These are phyloP conservation scores for Sebastes melanostomus DNA, from an alignment of 2,797 vertebrate species.

Conservation along the genomic window DNA sequence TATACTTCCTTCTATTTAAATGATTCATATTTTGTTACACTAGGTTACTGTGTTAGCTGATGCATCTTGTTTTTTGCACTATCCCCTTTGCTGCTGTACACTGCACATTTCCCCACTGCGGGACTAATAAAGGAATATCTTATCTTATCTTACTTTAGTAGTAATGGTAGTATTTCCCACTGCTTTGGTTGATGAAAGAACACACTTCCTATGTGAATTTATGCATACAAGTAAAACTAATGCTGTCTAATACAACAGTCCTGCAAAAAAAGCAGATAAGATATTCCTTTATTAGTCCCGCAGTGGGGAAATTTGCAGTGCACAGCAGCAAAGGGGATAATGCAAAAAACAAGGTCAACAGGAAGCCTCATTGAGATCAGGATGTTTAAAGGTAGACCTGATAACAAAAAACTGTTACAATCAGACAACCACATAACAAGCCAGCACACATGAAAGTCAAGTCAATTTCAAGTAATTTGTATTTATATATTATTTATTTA, in stretches of 20 bases:
- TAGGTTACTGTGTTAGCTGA: no score
- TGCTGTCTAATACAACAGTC: background rate
- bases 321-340: no score
- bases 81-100: no score
- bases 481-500: background rate
- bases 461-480: background rate
- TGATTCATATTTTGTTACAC: no score
- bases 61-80: no score
- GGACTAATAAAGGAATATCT: no score
- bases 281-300: no score
- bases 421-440: background rate
- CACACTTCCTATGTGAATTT: background rate
- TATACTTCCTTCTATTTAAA: no score
- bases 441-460: background rate
- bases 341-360: no score
- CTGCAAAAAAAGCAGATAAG: background rate
- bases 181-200: background rate
- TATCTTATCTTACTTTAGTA: background rate
- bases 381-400: background rate
- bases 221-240: background rate
- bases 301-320: no score
- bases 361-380: background rate
- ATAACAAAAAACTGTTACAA: background rate
- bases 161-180: background rate
- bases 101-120: no score